Conservation (phyloP, 2,113 vertebrate genomes). For the Sander lucioperca region DNA sequence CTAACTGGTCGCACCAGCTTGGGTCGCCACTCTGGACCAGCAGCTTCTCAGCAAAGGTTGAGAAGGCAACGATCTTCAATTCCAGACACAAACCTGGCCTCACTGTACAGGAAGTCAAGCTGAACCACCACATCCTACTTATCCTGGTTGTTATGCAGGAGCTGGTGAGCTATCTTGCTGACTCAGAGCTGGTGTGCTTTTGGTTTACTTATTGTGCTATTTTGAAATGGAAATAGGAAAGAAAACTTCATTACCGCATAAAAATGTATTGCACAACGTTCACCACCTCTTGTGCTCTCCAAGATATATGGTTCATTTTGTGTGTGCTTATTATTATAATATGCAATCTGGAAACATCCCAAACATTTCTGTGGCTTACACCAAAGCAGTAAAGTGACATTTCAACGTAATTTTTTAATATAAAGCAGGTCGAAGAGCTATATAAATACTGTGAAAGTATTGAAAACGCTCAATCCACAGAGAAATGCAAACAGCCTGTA, state of each 20-base stretch:
- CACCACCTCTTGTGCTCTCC: background rate
- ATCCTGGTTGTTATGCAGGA: background rate
- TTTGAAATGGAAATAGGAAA: constrained; percentile 25
- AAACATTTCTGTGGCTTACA: background rate
- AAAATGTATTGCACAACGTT: background rate
- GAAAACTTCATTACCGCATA: background rate
- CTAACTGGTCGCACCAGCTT: too few relatives aligned
- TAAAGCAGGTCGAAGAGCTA: too few relatives aligned
- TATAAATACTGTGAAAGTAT: too few relatives aligned
- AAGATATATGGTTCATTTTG: background rate
- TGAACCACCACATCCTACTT: background rate
- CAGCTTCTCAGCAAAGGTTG: background rate
- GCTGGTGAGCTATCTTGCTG: background rate
- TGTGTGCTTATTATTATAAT: background rate
- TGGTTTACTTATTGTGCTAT: background rate
- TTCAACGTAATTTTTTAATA: too few relatives aligned
- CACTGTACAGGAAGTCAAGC: background rate
- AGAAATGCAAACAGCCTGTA: too few relatives aligned
- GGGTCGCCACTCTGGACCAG: background rate
- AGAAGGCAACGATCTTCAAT: background rate
- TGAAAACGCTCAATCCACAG: too few relatives aligned
- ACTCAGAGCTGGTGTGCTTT: background rate
- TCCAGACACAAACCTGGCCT: constrained; percentile 15
- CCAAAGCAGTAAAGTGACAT: background rate
- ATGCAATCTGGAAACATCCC: background rate